Percentiles rank a stretch among this genome's conserved stretches.
Conservation (phyloP, 2,888 invertebrate genomes). For the Ceramica pisi region DNA sequence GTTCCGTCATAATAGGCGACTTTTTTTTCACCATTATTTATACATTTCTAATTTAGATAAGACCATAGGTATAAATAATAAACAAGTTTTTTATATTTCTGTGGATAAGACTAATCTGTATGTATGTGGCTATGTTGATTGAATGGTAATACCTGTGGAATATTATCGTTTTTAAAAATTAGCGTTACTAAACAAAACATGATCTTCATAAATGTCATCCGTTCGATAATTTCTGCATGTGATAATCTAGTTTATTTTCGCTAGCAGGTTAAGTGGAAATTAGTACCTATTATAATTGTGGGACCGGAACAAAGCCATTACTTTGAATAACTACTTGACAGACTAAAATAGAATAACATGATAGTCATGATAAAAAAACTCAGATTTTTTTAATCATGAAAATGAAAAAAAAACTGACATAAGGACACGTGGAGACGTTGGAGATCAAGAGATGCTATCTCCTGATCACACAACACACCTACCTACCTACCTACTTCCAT, state of each 20-base stretch:
- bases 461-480: too few species aligned
- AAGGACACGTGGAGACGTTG: not conserved
- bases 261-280: constrained; percentile 43
- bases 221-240: constrained; percentile 16
- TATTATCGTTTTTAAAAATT: constrained; percentile 17
- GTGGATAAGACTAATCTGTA: constrained; percentile 19
- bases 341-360: constrained; percentile 26
- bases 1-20: constrained; percentile 44
- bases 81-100: too few species aligned
- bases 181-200: constrained; percentile 37
- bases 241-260: constrained; percentile 45
- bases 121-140: constrained; percentile 13
- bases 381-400: too few species aligned
- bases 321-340: constrained; percentile 20
- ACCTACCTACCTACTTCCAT: not conserved
- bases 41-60: constrained; percentile 19
- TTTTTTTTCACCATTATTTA: constrained; percentile 38
- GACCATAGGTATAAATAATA: too few species aligned
- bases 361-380: constrained; percentile 7
- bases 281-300: constrained; percentile 45
- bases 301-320: constrained; percentile 38
- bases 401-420: not conserved
- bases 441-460: not conserved
- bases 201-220: constrained; percentile 19
- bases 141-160: constrained; percentile 18